These are phyloP conservation scores for Menura novaehollandiae DNA, from an alignment of 2,113 vertebrate genomes.

Conservation along the genomic window DNA sequence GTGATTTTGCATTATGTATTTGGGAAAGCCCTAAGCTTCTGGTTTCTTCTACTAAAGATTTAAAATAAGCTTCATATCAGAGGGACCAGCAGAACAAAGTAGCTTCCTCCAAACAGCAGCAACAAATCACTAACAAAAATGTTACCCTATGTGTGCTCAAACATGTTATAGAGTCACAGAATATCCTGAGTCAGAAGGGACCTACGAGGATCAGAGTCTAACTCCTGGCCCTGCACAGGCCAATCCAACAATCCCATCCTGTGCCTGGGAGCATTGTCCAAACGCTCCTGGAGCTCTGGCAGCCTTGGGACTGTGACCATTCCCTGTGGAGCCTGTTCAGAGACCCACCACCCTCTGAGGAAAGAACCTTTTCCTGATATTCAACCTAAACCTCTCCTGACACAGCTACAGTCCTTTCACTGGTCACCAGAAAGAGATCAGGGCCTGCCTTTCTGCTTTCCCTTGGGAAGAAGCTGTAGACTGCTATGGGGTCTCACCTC, in stretches of 20 bases:
- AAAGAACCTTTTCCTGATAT: neutral
- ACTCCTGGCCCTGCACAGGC: neutral
- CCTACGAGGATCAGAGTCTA: neutral
- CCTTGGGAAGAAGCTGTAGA: neutral
- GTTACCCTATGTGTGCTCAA: rapidly evolving
- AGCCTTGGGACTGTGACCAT: neutral
- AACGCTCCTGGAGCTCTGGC: neutral
- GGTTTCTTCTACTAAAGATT: neutral
- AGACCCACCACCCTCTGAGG: neutral
- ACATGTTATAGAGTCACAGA: rapidly evolving
- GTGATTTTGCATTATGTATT: neutral
- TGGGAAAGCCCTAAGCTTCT: neutral
- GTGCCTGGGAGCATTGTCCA: too few species aligned
- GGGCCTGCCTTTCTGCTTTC: neutral
- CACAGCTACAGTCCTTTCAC: neutral
- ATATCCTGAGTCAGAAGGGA: rapidly evolving
- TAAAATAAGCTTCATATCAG: neutral
- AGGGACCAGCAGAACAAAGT: neutral
- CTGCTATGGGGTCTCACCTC: neutral
- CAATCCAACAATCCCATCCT: neutral
- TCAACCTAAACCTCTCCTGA: neutral
- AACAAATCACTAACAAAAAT: neutral
- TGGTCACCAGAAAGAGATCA: neutral
- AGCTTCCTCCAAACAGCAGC: neutral
- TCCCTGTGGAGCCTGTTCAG: neutral